Evolutionary conservation across 2,888 invertebrate species (phyloP), one percentile per base, ranked within the genome.

Genomic region (Rugalucina vietnamica): DNA sequence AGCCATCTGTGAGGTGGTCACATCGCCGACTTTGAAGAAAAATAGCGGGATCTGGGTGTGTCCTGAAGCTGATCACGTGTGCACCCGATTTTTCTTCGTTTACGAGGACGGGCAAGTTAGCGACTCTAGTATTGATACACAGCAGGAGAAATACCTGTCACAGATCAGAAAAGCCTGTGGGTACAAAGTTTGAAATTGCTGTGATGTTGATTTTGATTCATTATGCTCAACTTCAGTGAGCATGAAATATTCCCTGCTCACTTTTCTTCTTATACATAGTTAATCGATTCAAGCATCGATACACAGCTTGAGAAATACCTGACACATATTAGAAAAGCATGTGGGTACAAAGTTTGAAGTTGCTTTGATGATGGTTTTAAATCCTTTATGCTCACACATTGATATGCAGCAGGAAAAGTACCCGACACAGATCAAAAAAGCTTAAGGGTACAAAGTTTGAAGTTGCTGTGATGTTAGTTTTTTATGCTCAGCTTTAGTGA

Each of bases 41-140:
- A 86, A 79, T 60, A 80, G 79, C 34, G 76, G 84, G 21, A 93
- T 94, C 21, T 94, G 93, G 93, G 92, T 92, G 65, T 91, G 91
- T 82, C 90, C 91, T 0, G 87, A 93, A 34, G 84, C 89, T 39
- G 91, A 93, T 65, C 88, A 92, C 83, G 93, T 93, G n/a, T 93
- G 93, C 82, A 94, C 94, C 18, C 84, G 94, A 24, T 94, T 94
- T 87, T 93, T 94, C 85, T 94, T 94, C 89, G 92, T 94, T 91
- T 94, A 88, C 90, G 94, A 91, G 79, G 88, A 91, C 73, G 90
- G 91, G 1, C 84, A 88, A 69, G 90, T 90, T 14, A 88, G 90
- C 0, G 90, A 90, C 57, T 81, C 83, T 5, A 76, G 82, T 5
- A 89, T 92, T 32, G 85, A 90, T 75, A 91, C 91, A 43, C 89